Evolutionary conservation across 2,113 vertebrate species (phyloP).

Genomic region (Takifugu bimaculatus): DNA sequence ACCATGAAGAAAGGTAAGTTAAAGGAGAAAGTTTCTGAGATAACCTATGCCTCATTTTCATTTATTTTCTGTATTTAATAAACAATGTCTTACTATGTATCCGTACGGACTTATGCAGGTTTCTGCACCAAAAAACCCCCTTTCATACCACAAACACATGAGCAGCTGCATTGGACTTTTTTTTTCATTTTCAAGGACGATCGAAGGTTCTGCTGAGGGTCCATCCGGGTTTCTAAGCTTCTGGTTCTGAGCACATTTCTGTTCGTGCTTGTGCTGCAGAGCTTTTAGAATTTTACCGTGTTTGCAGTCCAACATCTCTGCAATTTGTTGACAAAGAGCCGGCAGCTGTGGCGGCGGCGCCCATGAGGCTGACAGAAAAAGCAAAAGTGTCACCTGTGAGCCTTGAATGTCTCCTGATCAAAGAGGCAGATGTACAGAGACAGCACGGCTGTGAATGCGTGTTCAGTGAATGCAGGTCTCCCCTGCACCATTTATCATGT

Average conservation of each 20-base stretch:
- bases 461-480: conserved; percentile 16
- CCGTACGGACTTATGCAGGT: too few relatives aligned
- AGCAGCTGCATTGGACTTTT: conserved; percentile 24
- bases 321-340: conserved; percentile 65
- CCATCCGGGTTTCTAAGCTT: conserved; percentile 44
- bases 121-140: too few relatives aligned
- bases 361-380: conserved; percentile 40
- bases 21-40: too few relatives aligned
- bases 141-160: background rate
- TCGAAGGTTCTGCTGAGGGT: conserved; percentile 23
- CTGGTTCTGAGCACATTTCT: conserved; percentile 9
- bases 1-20: too few relatives aligned
- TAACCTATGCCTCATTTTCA: too few relatives aligned
- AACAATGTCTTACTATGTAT: too few relatives aligned
- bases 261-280: conserved; percentile 38
- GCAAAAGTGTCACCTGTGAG: conserved; percentile 58
- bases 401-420: conserved; percentile 35
- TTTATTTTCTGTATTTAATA: too few relatives aligned
- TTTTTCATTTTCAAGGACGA: conserved; percentile 45
- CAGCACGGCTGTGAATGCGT: conserved; percentile 17
- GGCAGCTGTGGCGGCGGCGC: conserved; percentile 50
- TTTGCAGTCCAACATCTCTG: conserved; percentile 63
- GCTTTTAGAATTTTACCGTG: conserved; percentile 65
- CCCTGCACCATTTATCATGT: conserved; percentile 14
- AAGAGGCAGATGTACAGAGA: conserved; percentile 16